Evolutionary conservation across 92 coral and sea anemone genomes (phyloP).

Genomic region (Isaurus tuberculatus): DNA sequence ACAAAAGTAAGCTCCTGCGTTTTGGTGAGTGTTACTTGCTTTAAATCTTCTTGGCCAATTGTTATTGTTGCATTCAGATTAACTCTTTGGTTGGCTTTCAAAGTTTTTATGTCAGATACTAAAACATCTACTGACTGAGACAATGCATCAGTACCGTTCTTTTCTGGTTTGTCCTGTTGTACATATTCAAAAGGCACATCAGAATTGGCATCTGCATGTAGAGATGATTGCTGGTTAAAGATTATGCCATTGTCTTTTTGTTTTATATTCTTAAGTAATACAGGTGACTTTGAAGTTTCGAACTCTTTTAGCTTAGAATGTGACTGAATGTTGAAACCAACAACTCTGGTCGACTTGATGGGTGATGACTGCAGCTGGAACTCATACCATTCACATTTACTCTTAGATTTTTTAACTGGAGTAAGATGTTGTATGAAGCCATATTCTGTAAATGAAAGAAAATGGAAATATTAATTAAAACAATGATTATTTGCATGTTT

Average conservation of each 20-base stretch:
- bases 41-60: slow-evolving; percentile 59
- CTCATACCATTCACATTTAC: slow-evolving; percentile 61
- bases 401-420: slow-evolving; percentile 61
- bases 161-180: slow-evolving; percentile 12
- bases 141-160: not conserved
- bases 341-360: slow-evolving; percentile 57
- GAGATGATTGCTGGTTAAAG: slow-evolving; percentile 58
- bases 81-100: slow-evolving; percentile 72
- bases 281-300: slow-evolving; percentile 58
- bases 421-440: slow-evolving; percentile 58
- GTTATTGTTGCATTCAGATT: slow-evolving; percentile 53
- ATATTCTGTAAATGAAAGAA: slow-evolving; percentile 29
- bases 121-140: slow-evolving; percentile 37
- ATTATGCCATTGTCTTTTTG: slow-evolving; percentile 48
- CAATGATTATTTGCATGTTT: slow-evolving; percentile 3
- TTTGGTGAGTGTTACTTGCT: slow-evolving; percentile 49
- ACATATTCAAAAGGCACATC: slow-evolving; percentile 56
- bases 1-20: slow-evolving; percentile 44
- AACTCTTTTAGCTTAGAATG: slow-evolving; percentile 53
- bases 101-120: slow-evolving; percentile 42
- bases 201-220: slow-evolving; percentile 50
- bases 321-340: slow-evolving; percentile 59
- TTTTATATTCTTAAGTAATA: slow-evolving; percentile 51
- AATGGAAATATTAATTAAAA: slow-evolving; percentile 2
- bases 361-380: slow-evolving; percentile 65